A percentile compares a stretch with the other conserved stretches of the same genome.
These are phyloP conservation scores for Hymenopus coronatus DNA, from an alignment of 2,888 invertebrate genomes.

Conservation along the genomic window DNA sequence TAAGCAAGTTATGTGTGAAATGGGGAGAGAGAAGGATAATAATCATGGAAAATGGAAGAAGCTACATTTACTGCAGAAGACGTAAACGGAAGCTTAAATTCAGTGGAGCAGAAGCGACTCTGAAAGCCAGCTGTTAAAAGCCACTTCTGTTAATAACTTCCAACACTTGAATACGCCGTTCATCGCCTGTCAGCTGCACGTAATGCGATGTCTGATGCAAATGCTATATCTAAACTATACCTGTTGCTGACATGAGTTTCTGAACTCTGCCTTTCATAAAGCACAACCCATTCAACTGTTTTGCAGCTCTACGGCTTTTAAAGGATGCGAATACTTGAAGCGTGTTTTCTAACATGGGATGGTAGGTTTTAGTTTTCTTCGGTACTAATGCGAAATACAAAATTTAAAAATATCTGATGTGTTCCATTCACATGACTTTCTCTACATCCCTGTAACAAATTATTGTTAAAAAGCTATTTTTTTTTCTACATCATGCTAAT, in stretches of 20 bases:
- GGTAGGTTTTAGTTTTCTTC: too few relatives aligned
- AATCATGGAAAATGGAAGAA: not conserved
- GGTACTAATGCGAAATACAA: too few relatives aligned
- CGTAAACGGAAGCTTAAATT: not conserved
- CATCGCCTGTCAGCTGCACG: not conserved
- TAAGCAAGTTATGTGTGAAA: not conserved
- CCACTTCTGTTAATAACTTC: not conserved
- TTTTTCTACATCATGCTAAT: too few relatives aligned
- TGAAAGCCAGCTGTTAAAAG: not conserved
- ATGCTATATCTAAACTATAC: not conserved
- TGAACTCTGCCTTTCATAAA: not conserved
- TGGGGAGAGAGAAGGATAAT: not conserved
- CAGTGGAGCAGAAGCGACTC: not conserved
- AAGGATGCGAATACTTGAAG: too few relatives aligned
- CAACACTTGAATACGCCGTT: not conserved
- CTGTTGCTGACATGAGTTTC: not conserved
- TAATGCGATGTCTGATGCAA: not conserved
- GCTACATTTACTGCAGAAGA: not conserved
- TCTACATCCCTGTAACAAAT: too few relatives aligned
- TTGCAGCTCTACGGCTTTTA: too few relatives aligned
- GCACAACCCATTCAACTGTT: too few relatives aligned
- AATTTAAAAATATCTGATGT: too few relatives aligned
- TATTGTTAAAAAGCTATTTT: too few relatives aligned
- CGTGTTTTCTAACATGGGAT: too few relatives aligned
- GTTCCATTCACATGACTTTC: too few relatives aligned